phyloP scores from a whole-genome alignment of 2,797 vertebrate species.

The Liparis tanakae region DNA sequence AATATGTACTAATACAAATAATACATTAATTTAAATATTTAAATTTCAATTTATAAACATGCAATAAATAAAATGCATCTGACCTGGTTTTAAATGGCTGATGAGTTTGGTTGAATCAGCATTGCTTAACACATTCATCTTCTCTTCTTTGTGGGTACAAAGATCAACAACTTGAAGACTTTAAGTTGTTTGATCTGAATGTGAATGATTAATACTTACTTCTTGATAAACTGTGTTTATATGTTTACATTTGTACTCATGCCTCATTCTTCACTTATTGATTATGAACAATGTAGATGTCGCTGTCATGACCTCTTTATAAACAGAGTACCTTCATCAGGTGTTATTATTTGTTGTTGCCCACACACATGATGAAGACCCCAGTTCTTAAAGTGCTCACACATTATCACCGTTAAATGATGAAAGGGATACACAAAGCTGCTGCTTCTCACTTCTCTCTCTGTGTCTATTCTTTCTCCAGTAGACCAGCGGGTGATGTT shows the following conservation, averaged over 20 bases:
- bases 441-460: background rate
- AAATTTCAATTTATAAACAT: too few species aligned
- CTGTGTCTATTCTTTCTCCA: conserved; percentile 61
- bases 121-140: background rate
- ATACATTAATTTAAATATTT: too few species aligned
- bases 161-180: background rate
- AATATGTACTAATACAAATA: too few species aligned
- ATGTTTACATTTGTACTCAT: background rate
- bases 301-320: background rate
- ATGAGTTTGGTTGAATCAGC: background rate
- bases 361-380: background rate
- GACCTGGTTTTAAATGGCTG: background rate
- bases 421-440: background rate
- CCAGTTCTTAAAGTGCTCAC: too few species aligned
- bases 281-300: background rate
- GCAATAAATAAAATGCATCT: background rate
- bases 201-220: background rate
- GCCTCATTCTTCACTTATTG: background rate
- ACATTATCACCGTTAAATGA: background rate
- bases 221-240: background rate
- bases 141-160: background rate
- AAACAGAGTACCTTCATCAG: background rate
- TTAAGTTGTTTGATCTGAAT: background rate
- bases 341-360: background rate
- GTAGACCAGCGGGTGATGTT: conserved; percentile 94